Evolutionary conservation across 2,888 invertebrate species (phyloP).

Genomic region (Argyresthia goedartella): DNA sequence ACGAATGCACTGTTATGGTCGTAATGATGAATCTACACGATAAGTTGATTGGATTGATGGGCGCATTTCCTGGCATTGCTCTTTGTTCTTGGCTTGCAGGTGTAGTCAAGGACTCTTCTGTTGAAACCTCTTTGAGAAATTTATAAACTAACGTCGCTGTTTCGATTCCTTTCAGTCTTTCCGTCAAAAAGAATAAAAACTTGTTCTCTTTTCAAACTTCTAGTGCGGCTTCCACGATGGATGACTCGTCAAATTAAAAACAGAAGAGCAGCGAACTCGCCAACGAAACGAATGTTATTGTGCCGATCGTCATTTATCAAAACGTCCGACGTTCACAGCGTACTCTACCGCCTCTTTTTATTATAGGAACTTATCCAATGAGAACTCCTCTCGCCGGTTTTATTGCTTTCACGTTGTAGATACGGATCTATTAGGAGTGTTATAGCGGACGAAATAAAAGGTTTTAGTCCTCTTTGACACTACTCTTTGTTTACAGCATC

Average conservation of each 20-base stretch:
- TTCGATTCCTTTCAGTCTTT: too few species aligned
- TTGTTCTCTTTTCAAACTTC: not conserved
- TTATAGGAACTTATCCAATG: constrained; percentile 31
- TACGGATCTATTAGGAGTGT: constrained; percentile 32
- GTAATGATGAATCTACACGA: too few species aligned
- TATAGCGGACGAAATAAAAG: constrained; percentile 25
- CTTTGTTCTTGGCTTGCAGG: too few species aligned
- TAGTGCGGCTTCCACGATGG: constrained; percentile 9
- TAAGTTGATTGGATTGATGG: too few species aligned
- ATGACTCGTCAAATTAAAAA: constrained; percentile 53
- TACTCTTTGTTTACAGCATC: constrained; percentile 17
- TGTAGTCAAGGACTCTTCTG: too few species aligned
- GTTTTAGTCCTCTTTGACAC: constrained; percentile 32
- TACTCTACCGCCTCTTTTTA: constrained; percentile 14
- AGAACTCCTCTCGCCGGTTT: constrained; percentile 24
- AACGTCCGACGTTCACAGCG: constrained; percentile 31
- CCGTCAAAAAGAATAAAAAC: not conserved
- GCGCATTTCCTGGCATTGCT: too few species aligned
- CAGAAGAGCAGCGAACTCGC: constrained; percentile 29
- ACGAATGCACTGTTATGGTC: too few species aligned
- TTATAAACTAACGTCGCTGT: too few species aligned
- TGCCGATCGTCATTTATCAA: constrained; percentile 59
- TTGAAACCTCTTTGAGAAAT: too few species aligned
- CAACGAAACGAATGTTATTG: constrained; percentile 49
- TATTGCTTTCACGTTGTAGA: constrained; percentile 37